Evolutionary conservation across 2,797 vertebrate species (phyloP).

Genomic region (Vireo griseus): DNA sequence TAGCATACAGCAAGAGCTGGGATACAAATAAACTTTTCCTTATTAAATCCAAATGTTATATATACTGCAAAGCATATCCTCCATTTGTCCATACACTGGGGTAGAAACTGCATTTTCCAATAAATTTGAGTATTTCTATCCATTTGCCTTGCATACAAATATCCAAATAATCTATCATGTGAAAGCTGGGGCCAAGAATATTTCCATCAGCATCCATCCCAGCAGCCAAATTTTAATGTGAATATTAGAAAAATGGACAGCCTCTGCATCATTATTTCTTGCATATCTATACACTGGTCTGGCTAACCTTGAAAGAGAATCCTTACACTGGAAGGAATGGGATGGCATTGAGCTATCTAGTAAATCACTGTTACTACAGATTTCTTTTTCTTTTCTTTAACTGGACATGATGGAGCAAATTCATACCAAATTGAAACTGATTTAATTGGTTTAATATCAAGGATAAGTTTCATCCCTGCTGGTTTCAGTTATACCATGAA

Average conservation of each 20-base stretch:
- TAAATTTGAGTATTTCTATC: conserved; percentile 1
- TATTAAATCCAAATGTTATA: not conserved
- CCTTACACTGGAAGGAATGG: not conserved
- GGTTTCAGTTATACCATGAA: not conserved
- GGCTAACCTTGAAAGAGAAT: not conserved
- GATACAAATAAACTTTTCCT: not conserved
- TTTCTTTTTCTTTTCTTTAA: not conserved
- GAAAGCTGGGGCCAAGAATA: not conserved
- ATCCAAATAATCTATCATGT: not conserved
- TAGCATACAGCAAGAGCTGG: not conserved
- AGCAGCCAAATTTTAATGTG: conserved; percentile 29
- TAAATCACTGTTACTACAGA: not conserved
- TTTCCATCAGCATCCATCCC: conserved; percentile 20
- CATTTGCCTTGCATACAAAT: not conserved
- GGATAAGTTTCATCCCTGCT: not conserved
- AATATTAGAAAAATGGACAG: conserved; percentile 16
- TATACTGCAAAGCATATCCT: not conserved
- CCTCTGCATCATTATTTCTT: not conserved
- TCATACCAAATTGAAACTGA: not conserved
- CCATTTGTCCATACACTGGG: not conserved
- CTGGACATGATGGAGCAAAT: not conserved
- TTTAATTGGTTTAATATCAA: not conserved
- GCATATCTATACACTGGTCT: not conserved
- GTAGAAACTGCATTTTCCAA: not conserved
- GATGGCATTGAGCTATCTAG: not conserved